Evolutionary conservation across 2,113 vertebrate genomes (phyloP), one percentile per base, ranked within the genome.

Genomic region (Zapornia atra): DNA sequence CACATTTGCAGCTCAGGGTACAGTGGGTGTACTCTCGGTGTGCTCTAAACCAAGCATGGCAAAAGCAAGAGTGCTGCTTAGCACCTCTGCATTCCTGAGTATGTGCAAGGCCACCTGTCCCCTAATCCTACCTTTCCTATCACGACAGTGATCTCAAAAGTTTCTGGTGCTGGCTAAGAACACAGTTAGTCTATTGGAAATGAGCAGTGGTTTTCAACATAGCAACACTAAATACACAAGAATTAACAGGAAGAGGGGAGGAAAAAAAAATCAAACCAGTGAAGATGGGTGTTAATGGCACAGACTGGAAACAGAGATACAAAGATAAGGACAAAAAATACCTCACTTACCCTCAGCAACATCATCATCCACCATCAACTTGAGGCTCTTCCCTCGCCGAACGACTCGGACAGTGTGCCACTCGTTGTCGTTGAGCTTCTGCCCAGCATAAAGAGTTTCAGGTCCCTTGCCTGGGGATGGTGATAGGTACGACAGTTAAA

Each of bases 381-480:
- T 99, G 92, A 99, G 98, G 98, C 97, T 98, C 96, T 99, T 99
- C 97, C 99, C 99, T 42, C 99, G 98, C 4, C 99, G 99, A 57
- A 99, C 96, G 63, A 99, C 99, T 24, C 99, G 98, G 10, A 99
- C 99, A 1, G 99, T 99, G 98, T 99, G 99, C 99, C 99, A 99
- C 34, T 99, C 99, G 2, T 99, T 99, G 98, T 99, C 99, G 71
- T 99, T 99, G 96, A 99, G 98, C 77, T 99, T 99, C 98, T 99
- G 99, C 82, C 99, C 99, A 24, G 99, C 99, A 82, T 99, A 99
- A 88, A 99, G 98, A 69, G 98, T 99, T 97, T 99, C 99, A 34
- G 99, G 99, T 90, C 99, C 99, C 95, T 99, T 99, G 98, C 99
- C 99, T 99, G 98, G 95, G 91, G 92, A 94, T 66, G 95, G 90